Base-by-base conservation (phyloP, 2,888 invertebrate genomes). In the Noctua fimbriata region DNA sequence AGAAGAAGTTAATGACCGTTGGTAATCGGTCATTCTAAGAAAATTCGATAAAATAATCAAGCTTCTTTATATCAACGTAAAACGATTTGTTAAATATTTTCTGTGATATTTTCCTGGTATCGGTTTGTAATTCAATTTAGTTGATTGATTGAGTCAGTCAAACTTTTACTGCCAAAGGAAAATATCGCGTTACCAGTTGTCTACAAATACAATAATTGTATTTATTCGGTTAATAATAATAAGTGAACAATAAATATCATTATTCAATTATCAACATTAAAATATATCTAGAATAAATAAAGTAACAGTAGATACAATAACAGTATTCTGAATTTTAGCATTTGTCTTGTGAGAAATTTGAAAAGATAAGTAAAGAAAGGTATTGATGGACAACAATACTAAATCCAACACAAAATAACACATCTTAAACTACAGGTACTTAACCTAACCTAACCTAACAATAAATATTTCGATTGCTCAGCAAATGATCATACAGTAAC, bases 131-230 rank as follows among this genome's bases (percentile, higher is more conserved):
- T 55, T 36, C 18, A 9, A 18, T 36, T n/a, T 0, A 36, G 4
- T 52, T 32, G 41, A 52, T 52, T 58, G 44, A 44, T 63, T 78
- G 41, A 32, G 63, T n/a, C 21, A 16, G 36, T 18, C 21, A 79
- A 65, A 65, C 9, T 18, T 55, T 72, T 49, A 73, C 36, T 44
- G 55, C 16, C 18, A 32, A 44, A 32, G 28, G 3, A 73, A 44
- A 67, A 67, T 18, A 66, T 41, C 24, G 66, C 41, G 24, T 41
- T 65, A 67, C 44, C 67, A 44, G 3, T 41, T 41, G 6, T 18
- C 9, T 63, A 18, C 7, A 63, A n/a, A 58, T 14, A n/a, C 6
- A 60, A 60, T 60, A 16, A 60, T 28, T 60, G 28, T 2, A 14
- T 28, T 60, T 60, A 14, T 28, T n/a, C 1, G 58, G 28, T 55